Evolutionary conservation across 2,888 invertebrate species (phyloP).

Genomic region (Deilephila elpenor): DNA sequence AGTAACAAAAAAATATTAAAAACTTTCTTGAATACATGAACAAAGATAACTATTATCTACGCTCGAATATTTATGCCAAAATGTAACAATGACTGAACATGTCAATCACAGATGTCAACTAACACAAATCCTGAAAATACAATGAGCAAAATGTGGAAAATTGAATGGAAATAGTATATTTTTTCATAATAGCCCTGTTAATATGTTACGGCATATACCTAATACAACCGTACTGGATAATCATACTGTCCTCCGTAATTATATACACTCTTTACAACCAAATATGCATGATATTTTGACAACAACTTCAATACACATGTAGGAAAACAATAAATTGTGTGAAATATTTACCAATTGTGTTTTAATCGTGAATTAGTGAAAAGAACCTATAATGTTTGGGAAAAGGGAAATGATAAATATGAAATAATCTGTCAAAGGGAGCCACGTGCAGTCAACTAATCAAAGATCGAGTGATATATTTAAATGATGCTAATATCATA

Average conservation of each 20-base stretch:
- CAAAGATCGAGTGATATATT: too few species aligned
- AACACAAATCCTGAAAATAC: constrained; percentile 29
- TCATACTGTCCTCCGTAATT: constrained; percentile 57
- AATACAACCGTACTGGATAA: constrained; percentile 71
- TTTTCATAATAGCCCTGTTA: constrained; percentile 57
- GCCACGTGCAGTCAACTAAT: too few species aligned
- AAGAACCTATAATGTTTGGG: not conserved
- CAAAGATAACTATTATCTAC: too few species aligned
- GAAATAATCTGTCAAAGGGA: not conserved
- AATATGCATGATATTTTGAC: constrained; percentile 56
- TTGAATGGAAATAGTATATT: constrained; percentile 77
- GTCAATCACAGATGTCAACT: constrained; percentile 24
- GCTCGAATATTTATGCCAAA: not conserved
- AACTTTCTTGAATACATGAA: too few species aligned
- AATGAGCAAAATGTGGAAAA: constrained; percentile 53
- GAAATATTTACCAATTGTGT: not conserved
- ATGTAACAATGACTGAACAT: not conserved
- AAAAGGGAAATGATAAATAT: too few species aligned
- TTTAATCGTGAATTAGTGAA: not conserved
- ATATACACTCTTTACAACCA: constrained; percentile 61
- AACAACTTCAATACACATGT: not conserved
- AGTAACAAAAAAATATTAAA: too few species aligned
- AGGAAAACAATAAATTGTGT: constrained; percentile 9
- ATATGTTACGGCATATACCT: constrained; percentile 63
- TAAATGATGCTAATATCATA: too few species aligned